Conservation (phyloP, 2,888 invertebrate genomes). For the Drosophila percnosoma region DNA sequence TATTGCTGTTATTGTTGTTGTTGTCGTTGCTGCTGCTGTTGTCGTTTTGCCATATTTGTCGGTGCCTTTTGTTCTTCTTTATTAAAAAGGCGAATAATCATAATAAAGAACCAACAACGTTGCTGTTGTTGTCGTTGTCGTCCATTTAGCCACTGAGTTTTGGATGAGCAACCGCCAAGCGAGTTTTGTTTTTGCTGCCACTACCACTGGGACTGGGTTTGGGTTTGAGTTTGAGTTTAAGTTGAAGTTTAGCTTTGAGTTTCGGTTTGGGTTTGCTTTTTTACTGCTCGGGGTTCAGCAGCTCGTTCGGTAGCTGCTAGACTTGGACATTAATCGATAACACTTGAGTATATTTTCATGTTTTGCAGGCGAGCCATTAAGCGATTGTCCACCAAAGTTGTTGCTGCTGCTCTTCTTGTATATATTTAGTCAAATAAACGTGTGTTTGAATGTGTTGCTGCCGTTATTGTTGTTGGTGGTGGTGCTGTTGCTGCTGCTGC, state of each 20-base stretch:
- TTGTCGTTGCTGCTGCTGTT: constrained; percentile 39
- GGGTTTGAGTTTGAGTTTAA: constrained; percentile 15
- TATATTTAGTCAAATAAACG: constrained; percentile 64
- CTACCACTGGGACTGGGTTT: constrained; percentile 13
- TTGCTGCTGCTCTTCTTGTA: constrained; percentile 35
- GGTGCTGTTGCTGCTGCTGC: not conserved
- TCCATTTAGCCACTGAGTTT: constrained; percentile 82
- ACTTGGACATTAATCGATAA: constrained; percentile 86
- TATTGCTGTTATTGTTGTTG: constrained; percentile 36
- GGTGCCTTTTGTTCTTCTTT: constrained; percentile 80
- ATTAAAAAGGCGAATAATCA: constrained; percentile 80
- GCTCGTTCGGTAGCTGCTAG: constrained; percentile 84
- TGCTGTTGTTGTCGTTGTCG: constrained; percentile 63
- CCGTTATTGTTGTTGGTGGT: constrained; percentile 5
- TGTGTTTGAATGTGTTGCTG: constrained; percentile 50
- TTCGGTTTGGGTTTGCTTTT: constrained; percentile 22
- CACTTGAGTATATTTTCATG: constrained; percentile 86
- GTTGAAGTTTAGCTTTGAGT: constrained; percentile 12
- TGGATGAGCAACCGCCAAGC: constrained; percentile 78
- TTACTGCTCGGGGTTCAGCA: constrained; percentile 59
- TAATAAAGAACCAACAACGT: constrained; percentile 78
- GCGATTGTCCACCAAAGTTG: constrained; percentile 83
- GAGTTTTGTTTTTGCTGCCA: constrained; percentile 60
- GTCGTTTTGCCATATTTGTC: constrained; percentile 81
- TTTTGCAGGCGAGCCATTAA: constrained; percentile 85